These are phyloP conservation scores for Heliothis peltigera DNA, from an alignment of 2,888 invertebrate genomes.

Conservation along the genomic window DNA sequence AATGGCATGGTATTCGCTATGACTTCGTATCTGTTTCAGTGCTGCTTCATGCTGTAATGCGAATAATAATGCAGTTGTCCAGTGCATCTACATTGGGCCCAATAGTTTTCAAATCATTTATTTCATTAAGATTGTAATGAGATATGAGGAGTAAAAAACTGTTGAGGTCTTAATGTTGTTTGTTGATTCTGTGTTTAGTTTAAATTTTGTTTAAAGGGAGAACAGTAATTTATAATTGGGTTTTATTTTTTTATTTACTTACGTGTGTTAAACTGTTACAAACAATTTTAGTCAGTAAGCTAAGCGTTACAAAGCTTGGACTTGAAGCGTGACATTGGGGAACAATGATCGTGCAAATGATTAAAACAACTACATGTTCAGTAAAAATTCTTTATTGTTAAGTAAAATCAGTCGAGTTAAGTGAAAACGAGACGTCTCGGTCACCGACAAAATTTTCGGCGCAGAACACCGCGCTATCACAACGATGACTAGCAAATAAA, in stretches of 20 bases:
- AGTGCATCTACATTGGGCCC: slow-evolving; percentile 44
- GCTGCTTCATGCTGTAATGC: slow-evolving; percentile 83
- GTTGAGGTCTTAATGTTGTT: slow-evolving; percentile 27
- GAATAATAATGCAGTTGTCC: slow-evolving; percentile 70
- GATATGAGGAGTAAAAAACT: slow-evolving; percentile 34
- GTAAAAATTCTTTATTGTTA: slow-evolving; percentile 87
- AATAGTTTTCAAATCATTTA: slow-evolving; percentile 28
- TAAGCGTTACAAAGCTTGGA: slow-evolving; percentile 86
- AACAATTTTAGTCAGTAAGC: slow-evolving; percentile 78
- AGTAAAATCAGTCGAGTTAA: slow-evolving; percentile 88
- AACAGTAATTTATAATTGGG: slow-evolving; percentile 41
- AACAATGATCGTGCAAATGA: slow-evolving; percentile 80
- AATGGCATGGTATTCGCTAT: slow-evolving; percentile 71
- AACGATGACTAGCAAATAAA: slow-evolving; percentile 80
- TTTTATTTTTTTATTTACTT: slow-evolving; percentile 62
- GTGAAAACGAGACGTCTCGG: slow-evolving; percentile 84
- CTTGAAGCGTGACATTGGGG: slow-evolving; percentile 78
- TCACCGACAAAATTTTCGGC: slow-evolving; percentile 76
- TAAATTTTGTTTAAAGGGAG: slow-evolving; percentile 23
- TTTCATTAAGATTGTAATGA: slow-evolving; percentile 24
- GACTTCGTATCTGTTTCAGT: slow-evolving; percentile 69
- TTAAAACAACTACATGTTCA: slow-evolving; percentile 85
- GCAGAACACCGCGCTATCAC: slow-evolving; percentile 79
- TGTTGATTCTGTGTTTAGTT: slow-evolving; percentile 33
- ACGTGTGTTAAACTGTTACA: slow-evolving; percentile 66